phyloP scores from a whole-genome alignment of 1,140 invertebrate species.

The Drosophila bocki region DNA sequence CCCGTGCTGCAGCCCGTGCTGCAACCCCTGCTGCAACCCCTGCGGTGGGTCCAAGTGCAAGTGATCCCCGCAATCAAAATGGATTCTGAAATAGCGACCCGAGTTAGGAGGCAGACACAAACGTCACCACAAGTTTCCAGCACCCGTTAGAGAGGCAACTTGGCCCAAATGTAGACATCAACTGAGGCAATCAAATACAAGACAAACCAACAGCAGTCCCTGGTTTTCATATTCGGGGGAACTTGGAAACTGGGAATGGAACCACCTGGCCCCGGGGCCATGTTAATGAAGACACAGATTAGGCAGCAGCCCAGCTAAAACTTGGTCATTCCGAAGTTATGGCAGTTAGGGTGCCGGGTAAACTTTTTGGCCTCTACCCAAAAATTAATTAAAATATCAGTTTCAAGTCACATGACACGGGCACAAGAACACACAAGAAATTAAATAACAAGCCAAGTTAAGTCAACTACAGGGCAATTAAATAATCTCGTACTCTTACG shows the following conservation, averaged over 20 bases:
- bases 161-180: neutral
- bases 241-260: neutral
- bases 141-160: slow-evolving; percentile 27
- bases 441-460: slow-evolving; percentile 41
- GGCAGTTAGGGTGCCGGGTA: slow-evolving; percentile 26
- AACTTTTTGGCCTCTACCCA: slow-evolving; percentile 58
- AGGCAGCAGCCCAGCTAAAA: slow-evolving; percentile 50
- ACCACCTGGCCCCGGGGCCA: slow-evolving; percentile 38
- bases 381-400: slow-evolving; percentile 79
- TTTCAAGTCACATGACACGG: slow-evolving; percentile 62
- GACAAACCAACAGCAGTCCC: slow-evolving; percentile 5
- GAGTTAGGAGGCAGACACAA: slow-evolving; percentile 7
- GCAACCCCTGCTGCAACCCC: slow-evolving; percentile 9
- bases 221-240: slow-evolving; percentile 8
- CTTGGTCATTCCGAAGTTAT: slow-evolving; percentile 70
- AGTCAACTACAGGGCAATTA: slow-evolving; percentile 35
- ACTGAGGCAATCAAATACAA: slow-evolving; percentile 31
- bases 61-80: slow-evolving; percentile 8
- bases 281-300: slow-evolving; percentile 59
- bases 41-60: slow-evolving; percentile 37
- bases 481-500: slow-evolving; percentile 25
- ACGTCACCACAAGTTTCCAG: slow-evolving; percentile 26
- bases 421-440: slow-evolving; percentile 21
- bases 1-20: slow-evolving; percentile 40
- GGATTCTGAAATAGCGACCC: neutral